Evolutionary conservation across 2,888 invertebrate genomes (phyloP), one percentile per base, ranked within the genome.

Genomic region (Sepiola atlantica): DNA sequence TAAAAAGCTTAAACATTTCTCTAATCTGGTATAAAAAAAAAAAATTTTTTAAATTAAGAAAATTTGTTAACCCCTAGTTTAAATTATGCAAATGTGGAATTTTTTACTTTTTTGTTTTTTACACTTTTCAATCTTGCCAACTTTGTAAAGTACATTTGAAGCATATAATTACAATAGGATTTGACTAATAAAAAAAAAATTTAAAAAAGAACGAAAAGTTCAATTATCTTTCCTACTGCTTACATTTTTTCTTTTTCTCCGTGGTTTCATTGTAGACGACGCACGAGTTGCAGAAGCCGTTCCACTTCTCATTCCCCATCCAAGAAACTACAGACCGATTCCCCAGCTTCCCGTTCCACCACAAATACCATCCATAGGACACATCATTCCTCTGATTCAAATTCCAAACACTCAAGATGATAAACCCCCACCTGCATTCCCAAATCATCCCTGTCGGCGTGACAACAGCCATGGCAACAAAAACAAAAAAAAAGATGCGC

Each of bases 331-430:
- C 45, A 92, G n/a, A n/a, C n/a, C 28, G 28, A 55, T 24, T 92
- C 92, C 45, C 20, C 92, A 14, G 54, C 45, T 18, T 92, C 92
- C 16, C n/a, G 18, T 54, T 54, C 35, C n/a, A 55, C 45, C 28
- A n/a, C 92, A n/a, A 55, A n/a, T 55, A n/a, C 92, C 35, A 45
- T 45, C 55, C 54, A 92, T 55, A 54, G 92, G 92, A 92, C 92
- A 92, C 92, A 92, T 45, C 92, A 92, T 45, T n/a, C 45, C 92
- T 92, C 92, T 10, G 92, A 92, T 55, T 54, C 92, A n/a, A 92
- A 55, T 45, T 92, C 92, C 10, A 92, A 92, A 92, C 92, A 92
- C 21, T 92, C 92, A 21, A 92, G 92, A 92, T 92, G 92, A 92
- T 92, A 55, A 14, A 8, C 28, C 77, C 3, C 57, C 57, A 57